phyloP scores from a whole-genome alignment of 2,888 invertebrate species.

The Temnothorax rugatulus region DNA sequence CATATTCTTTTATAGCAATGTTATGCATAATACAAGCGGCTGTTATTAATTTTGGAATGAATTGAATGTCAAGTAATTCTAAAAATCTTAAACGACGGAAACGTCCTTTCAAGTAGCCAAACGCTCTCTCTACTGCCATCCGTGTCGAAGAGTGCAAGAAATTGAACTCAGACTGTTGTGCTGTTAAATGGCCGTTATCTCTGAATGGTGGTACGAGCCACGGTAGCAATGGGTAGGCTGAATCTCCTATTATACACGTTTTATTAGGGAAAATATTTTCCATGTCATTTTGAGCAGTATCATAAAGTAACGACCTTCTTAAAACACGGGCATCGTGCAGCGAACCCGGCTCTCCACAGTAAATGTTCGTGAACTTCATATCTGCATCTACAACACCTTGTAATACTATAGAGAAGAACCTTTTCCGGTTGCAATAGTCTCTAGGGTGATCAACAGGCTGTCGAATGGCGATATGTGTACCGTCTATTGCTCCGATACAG shows the following conservation, averaged over 20 bases:
- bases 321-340: conserved; percentile 71
- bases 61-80: conserved; percentile 59
- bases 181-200: conserved; percentile 4
- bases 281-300: conserved; percentile 24
- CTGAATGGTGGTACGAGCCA: conserved; percentile 6
- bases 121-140: conserved; percentile 26
- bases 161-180: conserved; percentile 8
- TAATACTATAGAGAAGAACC: conserved; percentile 42
- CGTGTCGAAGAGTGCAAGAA: neutral
- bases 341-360: conserved; percentile 34
- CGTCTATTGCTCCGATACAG: conserved; percentile 31
- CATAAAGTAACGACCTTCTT: conserved; percentile 63
- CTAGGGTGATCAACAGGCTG: conserved; percentile 28
- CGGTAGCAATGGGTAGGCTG: neutral
- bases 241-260: conserved; percentile 24
- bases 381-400: conserved; percentile 53
- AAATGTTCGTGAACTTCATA: conserved; percentile 46
- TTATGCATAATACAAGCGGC: conserved; percentile 59
- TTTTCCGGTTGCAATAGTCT: conserved; percentile 54
- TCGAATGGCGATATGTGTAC: conserved; percentile 42
- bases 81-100: conserved; percentile 62
- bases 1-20: conserved; percentile 49
- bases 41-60: conserved; percentile 50
- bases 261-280: conserved; percentile 4
- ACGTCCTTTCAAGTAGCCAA: conserved; percentile 59